These are phyloP conservation scores for Tricholaema leucomelas DNA, from an alignment of 2,113 vertebrate species.

Conservation along the genomic window DNA sequence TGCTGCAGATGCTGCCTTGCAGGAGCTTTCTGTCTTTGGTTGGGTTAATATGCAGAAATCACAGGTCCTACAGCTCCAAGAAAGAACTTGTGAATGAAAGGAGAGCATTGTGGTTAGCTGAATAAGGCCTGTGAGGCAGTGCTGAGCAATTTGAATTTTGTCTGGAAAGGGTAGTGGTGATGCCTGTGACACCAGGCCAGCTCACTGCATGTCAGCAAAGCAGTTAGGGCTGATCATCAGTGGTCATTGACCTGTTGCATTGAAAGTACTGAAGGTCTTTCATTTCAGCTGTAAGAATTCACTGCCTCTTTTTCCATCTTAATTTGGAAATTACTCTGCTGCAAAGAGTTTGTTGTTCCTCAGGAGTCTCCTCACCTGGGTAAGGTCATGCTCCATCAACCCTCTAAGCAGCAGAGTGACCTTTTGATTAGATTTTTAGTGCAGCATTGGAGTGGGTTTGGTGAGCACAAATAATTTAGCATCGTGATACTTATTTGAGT, in stretches of 20 bases:
- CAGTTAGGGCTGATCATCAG: neutral
- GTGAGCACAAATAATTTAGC: neutral
- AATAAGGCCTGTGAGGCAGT: neutral
- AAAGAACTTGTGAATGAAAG: neutral
- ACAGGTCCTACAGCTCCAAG: neutral
- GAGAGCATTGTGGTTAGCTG: neutral
- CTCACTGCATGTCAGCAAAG: neutral
- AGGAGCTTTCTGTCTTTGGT: neutral
- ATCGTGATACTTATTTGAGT: neutral
- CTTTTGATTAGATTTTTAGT: neutral
- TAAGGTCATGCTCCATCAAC: neutral
- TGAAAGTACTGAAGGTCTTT: neutral
- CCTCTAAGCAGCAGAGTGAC: neutral
- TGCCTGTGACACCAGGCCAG: neutral
- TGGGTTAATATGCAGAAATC: neutral
- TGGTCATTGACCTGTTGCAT: neutral
- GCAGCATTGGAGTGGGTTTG: neutral
- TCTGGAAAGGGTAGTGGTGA: neutral
- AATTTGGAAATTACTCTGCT: neutral
- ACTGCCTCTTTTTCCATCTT: neutral
- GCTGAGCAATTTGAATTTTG: fast-evolving
- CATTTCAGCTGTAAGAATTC: neutral
- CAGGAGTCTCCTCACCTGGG: neutral
- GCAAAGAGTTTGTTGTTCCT: neutral
- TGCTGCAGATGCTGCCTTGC: neutral